phyloP scores from a whole-genome alignment of 1,140 invertebrate species.

The Lasaia peninsularis region DNA sequence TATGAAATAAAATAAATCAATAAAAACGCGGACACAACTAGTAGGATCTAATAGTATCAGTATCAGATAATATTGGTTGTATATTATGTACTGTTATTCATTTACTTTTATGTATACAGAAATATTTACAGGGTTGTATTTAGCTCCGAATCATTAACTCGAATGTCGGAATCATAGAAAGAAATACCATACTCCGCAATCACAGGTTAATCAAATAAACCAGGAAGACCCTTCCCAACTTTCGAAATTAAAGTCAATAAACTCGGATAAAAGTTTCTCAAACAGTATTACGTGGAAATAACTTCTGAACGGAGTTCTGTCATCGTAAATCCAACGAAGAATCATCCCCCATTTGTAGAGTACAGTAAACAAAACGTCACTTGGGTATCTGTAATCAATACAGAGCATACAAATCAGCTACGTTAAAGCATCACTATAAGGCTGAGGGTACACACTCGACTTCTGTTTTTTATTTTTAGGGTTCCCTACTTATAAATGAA shows the following conservation, averaged over 20 bases:
- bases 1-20: too few relatives aligned
- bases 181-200: too few relatives aligned
- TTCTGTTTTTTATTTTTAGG: background rate
- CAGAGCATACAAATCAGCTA: slow-evolving; percentile 14
- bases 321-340: slow-evolving; percentile 8
- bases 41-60: too few relatives aligned
- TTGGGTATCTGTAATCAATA: slow-evolving; percentile 19
- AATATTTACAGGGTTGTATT: too few relatives aligned
- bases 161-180: too few relatives aligned
- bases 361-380: slow-evolving; percentile 28
- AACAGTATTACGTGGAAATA: slow-evolving; percentile 1
- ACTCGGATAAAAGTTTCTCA: background rate
- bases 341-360: slow-evolving; percentile 24
- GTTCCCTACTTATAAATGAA: too few relatives aligned
- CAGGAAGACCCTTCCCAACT: background rate
- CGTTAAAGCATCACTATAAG: slow-evolving; percentile 1
- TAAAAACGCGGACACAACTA: too few relatives aligned
- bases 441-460: background rate
- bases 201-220: too few relatives aligned
- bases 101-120: too few relatives aligned
- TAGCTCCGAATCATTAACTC: too few relatives aligned
- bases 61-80: too few relatives aligned
- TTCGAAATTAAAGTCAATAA: slow-evolving; percentile 1
- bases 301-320: slow-evolving; percentile 1
- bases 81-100: too few relatives aligned